Evolutionary conservation across 2,113 vertebrate genomes (phyloP), one percentile per base, ranked within the genome.

Genomic region (Scytalopus superciliaris): DNA sequence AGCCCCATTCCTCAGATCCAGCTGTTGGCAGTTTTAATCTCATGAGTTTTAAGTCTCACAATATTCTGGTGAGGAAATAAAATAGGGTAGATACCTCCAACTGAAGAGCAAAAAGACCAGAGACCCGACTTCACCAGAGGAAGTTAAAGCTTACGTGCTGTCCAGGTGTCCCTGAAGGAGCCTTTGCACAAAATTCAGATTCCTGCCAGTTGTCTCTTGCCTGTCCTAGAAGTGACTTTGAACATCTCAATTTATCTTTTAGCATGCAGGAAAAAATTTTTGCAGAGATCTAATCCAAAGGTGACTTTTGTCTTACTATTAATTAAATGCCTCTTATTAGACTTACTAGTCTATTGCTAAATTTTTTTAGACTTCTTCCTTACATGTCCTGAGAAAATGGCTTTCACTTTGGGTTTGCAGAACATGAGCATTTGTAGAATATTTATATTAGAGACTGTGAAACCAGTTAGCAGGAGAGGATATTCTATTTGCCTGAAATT

Each of bases 401-500:
- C 7, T 66, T 91, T 85, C 14, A 40, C 28, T 92, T 53, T 25
- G 42, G 10, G 4, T 42, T 86, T 90, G 31, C 45, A 92, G 63
- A 94, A 45, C 19, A 10, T 10, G 6, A 72, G 1, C 5, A 12
- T 69, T 76, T 85, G 25, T 57, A 16, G 70, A 75, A 62, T 80
- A 45, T 69, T 76, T 85, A 47, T 21, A 18, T 21, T 70, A 62
- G 76, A 83, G 25, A 42, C 16, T 12, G 30, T 55, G 37, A 73
- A 83, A 80, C 4, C 22, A 60, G 47, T 63, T 52, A 72, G 12
- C 30, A 52, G 67, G 81, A 60, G 19, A 69, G 18, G 24, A n/a
- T 87, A 83, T 93, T 88, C 30, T 83, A 49, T 73, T 85, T 69
- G 53, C 44, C 9, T 33, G 57, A 88, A 80, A 66, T 87, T 37